Evolutionary conservation across 2,888 invertebrate genomes (phyloP).

Genomic region (Eupithecia insigniata): DNA sequence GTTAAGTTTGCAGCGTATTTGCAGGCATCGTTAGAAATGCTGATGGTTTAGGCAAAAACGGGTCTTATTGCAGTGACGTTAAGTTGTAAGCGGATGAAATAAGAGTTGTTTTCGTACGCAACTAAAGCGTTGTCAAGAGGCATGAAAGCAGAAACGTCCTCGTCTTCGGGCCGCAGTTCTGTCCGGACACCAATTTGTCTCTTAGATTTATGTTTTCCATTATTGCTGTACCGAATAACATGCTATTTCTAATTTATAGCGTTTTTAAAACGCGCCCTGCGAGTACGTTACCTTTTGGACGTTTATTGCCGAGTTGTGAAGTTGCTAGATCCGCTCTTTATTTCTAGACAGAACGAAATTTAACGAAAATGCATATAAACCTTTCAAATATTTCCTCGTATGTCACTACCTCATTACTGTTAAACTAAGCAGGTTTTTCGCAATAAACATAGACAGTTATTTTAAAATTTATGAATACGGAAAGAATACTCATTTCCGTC

Average conservation of each 20-base stretch:
- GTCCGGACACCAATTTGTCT: slow-evolving; percentile 74
- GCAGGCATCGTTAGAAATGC: slow-evolving; percentile 45
- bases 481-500: not conserved
- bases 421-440: not conserved
- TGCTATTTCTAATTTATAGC: slow-evolving; percentile 57
- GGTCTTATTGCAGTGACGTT: slow-evolving; percentile 44
- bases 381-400: no score
- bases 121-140: slow-evolving; percentile 70
- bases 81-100: slow-evolving; percentile 36
- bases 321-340: slow-evolving; percentile 6
- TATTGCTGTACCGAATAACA: slow-evolving; percentile 65
- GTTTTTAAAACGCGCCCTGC: slow-evolving; percentile 47
- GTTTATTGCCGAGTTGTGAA: slow-evolving; percentile 32
- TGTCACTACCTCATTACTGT: not conserved
- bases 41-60: slow-evolving; percentile 45
- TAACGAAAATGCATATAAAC: not conserved
- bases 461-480: not conserved
- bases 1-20: slow-evolving; percentile 45
- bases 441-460: not conserved
- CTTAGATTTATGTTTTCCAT: slow-evolving; percentile 77
- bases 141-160: slow-evolving; percentile 67
- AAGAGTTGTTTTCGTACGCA: slow-evolving; percentile 55
- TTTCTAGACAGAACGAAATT: slow-evolving; percentile 7
- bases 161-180: slow-evolving; percentile 67
- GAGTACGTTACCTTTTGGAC: slow-evolving; percentile 27